Conservation (phyloP, 1,140 invertebrate genomes). For the Trichonephila inaurata region DNA sequence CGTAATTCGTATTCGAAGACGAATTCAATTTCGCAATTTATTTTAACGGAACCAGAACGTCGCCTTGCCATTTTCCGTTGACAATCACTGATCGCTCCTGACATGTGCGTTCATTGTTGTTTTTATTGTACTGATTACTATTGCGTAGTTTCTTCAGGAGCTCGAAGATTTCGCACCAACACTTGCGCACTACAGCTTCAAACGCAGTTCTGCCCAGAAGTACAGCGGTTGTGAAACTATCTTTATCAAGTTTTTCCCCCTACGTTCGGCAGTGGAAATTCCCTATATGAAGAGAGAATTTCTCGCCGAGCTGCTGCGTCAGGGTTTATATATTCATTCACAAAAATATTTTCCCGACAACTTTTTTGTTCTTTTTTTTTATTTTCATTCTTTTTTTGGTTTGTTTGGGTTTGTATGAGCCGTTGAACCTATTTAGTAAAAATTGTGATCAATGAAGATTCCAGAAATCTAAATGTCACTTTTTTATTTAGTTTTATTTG, state of each 20-base stretch:
- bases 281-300: neutral
- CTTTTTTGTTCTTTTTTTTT: neutral
- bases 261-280: constrained; percentile 39
- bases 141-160: constrained; percentile 33
- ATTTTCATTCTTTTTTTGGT: too few relatives aligned
- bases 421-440: too few relatives aligned
- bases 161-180: neutral
- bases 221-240: constrained; percentile 39
- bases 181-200: constrained; percentile 13
- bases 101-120: constrained; percentile 36
- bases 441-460: too few relatives aligned
- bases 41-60: neutral
- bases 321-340: constrained; percentile 23
- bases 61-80: neutral
- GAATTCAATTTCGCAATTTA: neutral
- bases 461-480: too few relatives aligned
- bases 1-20: neutral
- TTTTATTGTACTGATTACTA: constrained; percentile 34
- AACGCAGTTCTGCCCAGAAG: constrained; percentile 12
- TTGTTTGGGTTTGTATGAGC: too few relatives aligned
- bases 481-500: too few relatives aligned
- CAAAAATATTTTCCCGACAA: neutral
- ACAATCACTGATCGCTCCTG: neutral
- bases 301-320: neutral
- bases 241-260: constrained; percentile 44